Conservation (phyloP, 1,140 invertebrate genomes). For the Muscidifurax raptorellus region DNA sequence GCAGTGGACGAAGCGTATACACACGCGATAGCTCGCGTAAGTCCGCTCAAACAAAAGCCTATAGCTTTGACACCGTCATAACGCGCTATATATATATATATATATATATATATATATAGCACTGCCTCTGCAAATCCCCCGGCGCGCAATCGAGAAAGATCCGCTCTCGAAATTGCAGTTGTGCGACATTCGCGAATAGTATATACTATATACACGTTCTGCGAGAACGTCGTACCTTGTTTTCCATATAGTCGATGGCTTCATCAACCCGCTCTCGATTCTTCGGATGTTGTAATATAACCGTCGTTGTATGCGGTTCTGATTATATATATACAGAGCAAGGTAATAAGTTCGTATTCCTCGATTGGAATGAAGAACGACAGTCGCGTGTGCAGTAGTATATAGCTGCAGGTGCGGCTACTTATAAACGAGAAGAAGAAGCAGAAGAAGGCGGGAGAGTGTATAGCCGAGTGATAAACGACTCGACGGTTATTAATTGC, state of each 20-base stretch:
- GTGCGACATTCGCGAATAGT: background rate
- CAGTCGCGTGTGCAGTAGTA: background rate
- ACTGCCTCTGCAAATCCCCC: slow-evolving; percentile 11
- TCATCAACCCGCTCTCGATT: slow-evolving; percentile 55
- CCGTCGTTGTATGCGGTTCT: no score
- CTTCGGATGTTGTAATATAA: background rate
- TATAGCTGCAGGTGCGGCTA: background rate
- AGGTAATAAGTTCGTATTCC: background rate
- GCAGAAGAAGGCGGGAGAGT: background rate
- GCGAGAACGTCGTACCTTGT: no score
- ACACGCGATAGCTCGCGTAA: background rate
- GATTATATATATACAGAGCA: background rate
- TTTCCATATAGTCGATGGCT: slow-evolving; percentile 52
- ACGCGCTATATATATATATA: no score
- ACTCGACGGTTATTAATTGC: slow-evolving; percentile 68
- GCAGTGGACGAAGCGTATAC: background rate
- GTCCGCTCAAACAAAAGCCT: slow-evolving; percentile 13
- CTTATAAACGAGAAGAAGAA: background rate
- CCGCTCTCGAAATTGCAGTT: slow-evolving; percentile 10
- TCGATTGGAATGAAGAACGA: background rate
- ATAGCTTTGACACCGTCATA: slow-evolving; percentile 1
- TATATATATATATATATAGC: no score
- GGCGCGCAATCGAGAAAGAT: background rate
- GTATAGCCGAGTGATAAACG: slow-evolving; percentile 63
- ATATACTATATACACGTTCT: background rate